Evolutionary conservation across 2,113 vertebrate genomes (phyloP).

Genomic region (Lamprotornis superbus): DNA sequence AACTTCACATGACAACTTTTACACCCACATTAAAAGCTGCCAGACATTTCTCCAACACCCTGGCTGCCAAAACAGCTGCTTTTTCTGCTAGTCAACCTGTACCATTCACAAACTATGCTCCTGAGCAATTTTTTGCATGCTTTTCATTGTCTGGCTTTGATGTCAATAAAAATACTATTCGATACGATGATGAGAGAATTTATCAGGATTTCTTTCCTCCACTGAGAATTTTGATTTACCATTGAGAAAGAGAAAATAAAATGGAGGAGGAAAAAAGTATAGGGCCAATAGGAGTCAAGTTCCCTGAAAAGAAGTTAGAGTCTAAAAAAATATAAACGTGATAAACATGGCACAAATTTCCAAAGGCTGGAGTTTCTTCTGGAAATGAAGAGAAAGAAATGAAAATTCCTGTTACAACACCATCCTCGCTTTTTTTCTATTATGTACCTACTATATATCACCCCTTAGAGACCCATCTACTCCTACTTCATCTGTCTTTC

Average conservation of each 20-base stretch:
- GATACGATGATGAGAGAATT: neutral
- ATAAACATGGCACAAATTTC: conserved; percentile 11
- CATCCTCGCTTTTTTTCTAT: conserved; percentile 14
- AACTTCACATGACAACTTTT: conserved; percentile 53
- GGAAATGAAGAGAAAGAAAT: conserved; percentile 32
- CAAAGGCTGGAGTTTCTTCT: conserved; percentile 30
- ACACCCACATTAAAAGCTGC: conserved; percentile 18
- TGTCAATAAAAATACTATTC: neutral
- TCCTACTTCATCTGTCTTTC: conserved; percentile 58
- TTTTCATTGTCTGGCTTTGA: neutral
- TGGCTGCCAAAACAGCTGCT: neutral
- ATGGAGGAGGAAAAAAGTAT: neutral
- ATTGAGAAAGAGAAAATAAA: neutral
- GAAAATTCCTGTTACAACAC: conserved; percentile 20
- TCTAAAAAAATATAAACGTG: neutral
- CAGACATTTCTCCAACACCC: neutral
- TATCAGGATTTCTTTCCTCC: neutral
- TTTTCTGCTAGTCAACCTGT: neutral
- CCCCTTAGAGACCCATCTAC: conserved; percentile 45
- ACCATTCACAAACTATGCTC: rapidly evolving
- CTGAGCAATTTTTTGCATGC: neutral
- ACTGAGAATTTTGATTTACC: neutral
- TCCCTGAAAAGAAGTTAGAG: neutral
- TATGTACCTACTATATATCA: conserved; percentile 56
- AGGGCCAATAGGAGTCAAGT: neutral